Evolutionary conservation across 2,113 vertebrate genomes (phyloP).

Genomic region (Paedocypris sp.): DNA sequence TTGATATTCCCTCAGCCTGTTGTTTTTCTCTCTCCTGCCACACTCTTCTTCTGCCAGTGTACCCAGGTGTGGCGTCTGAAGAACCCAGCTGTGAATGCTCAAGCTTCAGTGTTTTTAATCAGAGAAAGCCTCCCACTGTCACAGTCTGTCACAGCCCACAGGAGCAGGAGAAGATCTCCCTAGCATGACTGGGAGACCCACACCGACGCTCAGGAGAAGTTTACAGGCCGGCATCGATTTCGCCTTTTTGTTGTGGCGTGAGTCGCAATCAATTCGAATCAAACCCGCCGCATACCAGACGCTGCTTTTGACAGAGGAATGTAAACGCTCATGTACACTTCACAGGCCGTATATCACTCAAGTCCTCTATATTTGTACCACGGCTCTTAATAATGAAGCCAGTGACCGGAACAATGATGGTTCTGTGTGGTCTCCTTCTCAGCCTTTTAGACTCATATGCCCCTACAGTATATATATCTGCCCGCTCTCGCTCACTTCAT

Average conservation of each 20-base stretch:
- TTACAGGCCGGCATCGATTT: too few species aligned
- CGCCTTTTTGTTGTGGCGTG: too few species aligned
- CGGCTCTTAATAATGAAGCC: slow-evolving; percentile 40
- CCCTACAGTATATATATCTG: slow-evolving; percentile 22
- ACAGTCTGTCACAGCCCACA: slow-evolving; percentile 57
- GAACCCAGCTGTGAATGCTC: slow-evolving; percentile 57
- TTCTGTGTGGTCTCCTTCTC: slow-evolving; percentile 36
- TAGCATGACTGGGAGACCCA: neutral
- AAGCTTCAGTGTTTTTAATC: slow-evolving; percentile 49
- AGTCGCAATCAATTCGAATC: too few species aligned
- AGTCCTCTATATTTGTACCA: slow-evolving; percentile 17
- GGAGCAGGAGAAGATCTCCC: slow-evolving; percentile 30
- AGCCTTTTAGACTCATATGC: slow-evolving; percentile 33
- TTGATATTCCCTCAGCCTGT: slow-evolving; percentile 6
- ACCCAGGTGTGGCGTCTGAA: slow-evolving; percentile 54
- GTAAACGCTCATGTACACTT: slow-evolving; percentile 3
- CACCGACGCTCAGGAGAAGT: neutral
- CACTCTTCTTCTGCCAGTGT: slow-evolving; percentile 37
- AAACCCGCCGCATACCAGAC: too few species aligned
- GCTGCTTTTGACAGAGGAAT: neutral
- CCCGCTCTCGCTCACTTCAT: slow-evolving; percentile 1
- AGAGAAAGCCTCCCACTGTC: slow-evolving; percentile 44
- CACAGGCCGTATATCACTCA: slow-evolving; percentile 3
- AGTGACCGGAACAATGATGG: slow-evolving; percentile 47
- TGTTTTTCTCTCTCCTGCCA: slow-evolving; percentile 19